Evolutionary conservation across 2,797 vertebrate genomes (phyloP).

Genomic region (Alca torda): DNA sequence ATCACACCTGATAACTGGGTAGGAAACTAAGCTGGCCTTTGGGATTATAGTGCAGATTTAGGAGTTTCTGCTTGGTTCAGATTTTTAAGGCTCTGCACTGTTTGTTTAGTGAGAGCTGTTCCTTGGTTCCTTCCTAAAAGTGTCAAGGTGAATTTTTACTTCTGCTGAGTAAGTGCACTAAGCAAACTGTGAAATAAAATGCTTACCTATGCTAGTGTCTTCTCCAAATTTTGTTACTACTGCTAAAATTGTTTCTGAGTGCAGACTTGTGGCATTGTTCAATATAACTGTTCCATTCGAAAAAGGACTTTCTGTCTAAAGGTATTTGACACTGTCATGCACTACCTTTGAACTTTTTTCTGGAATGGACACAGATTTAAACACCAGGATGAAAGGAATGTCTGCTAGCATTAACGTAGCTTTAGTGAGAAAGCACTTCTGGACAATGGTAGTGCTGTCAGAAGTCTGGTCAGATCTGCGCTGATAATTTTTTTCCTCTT

Average conservation of each 20-base stretch:
- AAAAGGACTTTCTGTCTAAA: background rate
- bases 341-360: background rate
- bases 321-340: background rate
- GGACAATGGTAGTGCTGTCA: background rate
- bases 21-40: background rate
- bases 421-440: background rate
- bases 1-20: background rate
- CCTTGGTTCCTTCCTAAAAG: background rate
- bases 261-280: background rate
- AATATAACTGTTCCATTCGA: background rate
- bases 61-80: background rate
- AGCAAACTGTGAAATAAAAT: background rate
- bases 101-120: background rate
- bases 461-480: background rate
- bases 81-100: background rate
- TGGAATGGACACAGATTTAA: background rate
- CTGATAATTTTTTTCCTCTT: fast-evolving
- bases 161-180: background rate
- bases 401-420: background rate
- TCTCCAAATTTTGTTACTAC: background rate
- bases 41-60: background rate
- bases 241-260: background rate
- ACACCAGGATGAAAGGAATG: background rate
- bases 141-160: background rate
- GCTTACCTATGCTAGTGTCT: background rate